phyloP scores from a whole-genome alignment of 2,888 invertebrate genomes.

The Microctonus hyperodae region DNA sequence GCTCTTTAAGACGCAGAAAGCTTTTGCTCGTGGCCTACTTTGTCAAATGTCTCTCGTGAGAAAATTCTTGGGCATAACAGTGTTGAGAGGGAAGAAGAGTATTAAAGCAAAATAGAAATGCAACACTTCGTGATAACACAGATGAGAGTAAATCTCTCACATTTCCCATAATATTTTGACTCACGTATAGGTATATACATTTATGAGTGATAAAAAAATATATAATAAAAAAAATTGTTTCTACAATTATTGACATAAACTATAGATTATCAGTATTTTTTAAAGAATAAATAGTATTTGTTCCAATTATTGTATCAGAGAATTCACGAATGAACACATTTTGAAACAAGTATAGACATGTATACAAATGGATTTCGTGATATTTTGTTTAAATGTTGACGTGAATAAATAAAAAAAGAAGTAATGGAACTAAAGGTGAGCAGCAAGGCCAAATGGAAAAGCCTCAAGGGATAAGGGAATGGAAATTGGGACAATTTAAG shows the following conservation, averaged over 20 bases:
- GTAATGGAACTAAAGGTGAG: background rate
- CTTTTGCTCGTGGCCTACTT: slow-evolving; percentile 20
- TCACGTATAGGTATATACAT: background rate
- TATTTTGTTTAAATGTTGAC: background rate
- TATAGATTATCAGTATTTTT: too few species aligned
- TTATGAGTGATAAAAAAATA: too few species aligned
- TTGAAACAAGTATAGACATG: too few species aligned
- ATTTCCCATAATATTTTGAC: background rate
- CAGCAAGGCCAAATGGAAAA: slow-evolving; percentile 1
- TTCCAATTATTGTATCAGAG: too few species aligned
- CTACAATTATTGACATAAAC: too few species aligned
- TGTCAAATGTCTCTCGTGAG: slow-evolving; percentile 24
- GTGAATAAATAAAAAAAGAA: background rate
- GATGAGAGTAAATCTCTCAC: background rate
- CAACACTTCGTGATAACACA: slow-evolving; percentile 12
- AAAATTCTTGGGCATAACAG: slow-evolving; percentile 19
- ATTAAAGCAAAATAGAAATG: slow-evolving; percentile 13
- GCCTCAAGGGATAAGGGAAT: slow-evolving; percentile 22
- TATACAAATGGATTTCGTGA: background rate
- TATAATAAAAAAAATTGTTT: background rate
- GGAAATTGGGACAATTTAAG: slow-evolving; percentile 37
- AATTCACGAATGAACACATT: too few species aligned
- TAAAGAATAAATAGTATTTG: too few species aligned
- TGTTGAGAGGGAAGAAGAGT: slow-evolving; percentile 4
- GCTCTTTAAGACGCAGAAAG: slow-evolving; percentile 17